These are phyloP conservation scores for Miniopterus natalensis DNA, from an alignment of 2,113 vertebrate species.

Conservation along the genomic window DNA sequence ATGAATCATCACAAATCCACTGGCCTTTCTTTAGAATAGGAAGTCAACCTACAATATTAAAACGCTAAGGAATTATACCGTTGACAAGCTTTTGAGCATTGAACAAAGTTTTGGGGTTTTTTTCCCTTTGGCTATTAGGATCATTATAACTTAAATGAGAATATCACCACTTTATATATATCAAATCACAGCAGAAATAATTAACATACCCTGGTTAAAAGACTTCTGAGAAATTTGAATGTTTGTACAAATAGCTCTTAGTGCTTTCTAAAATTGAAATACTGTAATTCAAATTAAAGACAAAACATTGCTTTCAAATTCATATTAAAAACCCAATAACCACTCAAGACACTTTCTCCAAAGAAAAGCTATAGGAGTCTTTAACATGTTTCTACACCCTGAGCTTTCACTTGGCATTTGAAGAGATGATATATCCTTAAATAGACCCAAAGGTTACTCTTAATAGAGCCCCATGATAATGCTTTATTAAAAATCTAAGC, in stretches of 20 bases:
- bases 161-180: not conserved
- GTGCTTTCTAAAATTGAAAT: slow-evolving; percentile 35
- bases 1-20: not conserved
- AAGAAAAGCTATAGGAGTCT: not conserved
- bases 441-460: not conserved
- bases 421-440: slow-evolving; percentile 47
- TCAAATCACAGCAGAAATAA: slow-evolving; percentile 6
- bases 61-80: not conserved
- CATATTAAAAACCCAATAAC: not conserved
- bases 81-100: not conserved
- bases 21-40: not conserved
- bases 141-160: slow-evolving; percentile 17
- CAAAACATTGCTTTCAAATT: slow-evolving; percentile 46
- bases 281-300: slow-evolving; percentile 9
- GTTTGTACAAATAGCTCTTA: not conserved
- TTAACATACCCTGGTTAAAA: slow-evolving; percentile 21
- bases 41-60: not conserved
- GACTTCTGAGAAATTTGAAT: not conserved
- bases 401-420: slow-evolving; percentile 6
- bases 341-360: not conserved
- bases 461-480: not conserved
- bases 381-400: not conserved
- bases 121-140: not conserved
- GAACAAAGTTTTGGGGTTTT: not conserved
- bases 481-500: not conserved